Conservation (phyloP, 2,888 invertebrate species). For the Nephrotoma appendiculata region DNA sequence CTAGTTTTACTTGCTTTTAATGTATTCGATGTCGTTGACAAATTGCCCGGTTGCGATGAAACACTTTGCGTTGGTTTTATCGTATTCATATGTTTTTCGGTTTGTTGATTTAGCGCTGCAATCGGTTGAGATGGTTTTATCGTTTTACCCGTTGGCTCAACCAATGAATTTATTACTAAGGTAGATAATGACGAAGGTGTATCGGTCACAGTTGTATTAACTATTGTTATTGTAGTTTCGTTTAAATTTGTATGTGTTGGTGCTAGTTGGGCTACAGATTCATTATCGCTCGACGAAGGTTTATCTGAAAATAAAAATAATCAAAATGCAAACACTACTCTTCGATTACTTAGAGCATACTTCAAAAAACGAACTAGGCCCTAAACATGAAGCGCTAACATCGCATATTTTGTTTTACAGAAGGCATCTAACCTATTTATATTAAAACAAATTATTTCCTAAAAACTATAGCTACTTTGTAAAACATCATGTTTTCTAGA, state of each 20-base stretch:
- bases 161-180: not conserved
- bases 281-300: not conserved
- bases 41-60: not conserved
- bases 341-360: not conserved
- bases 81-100: not conserved
- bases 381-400: not conserved
- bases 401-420: not conserved
- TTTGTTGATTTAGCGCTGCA: not conserved
- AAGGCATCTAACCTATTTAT: not conserved
- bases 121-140: not conserved
- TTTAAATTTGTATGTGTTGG: not conserved
- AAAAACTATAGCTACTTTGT: not conserved
- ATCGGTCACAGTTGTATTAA: not conserved
- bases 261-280: not conserved
- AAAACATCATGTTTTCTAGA: not conserved
- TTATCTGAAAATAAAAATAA: not conserved
- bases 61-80: conserved; percentile 1
- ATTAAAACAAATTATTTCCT: not conserved
- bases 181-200: not conserved
- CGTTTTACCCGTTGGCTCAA: not conserved
- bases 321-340: not conserved
- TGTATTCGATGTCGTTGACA: not conserved
- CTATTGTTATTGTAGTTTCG: not conserved
- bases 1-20: conserved; percentile 41
- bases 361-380: not conserved